Evolutionary conservation across 1,140 invertebrate genomes (phyloP), one percentile per base, ranked within the genome.

Genomic region (Cepaea nemoralis): DNA sequence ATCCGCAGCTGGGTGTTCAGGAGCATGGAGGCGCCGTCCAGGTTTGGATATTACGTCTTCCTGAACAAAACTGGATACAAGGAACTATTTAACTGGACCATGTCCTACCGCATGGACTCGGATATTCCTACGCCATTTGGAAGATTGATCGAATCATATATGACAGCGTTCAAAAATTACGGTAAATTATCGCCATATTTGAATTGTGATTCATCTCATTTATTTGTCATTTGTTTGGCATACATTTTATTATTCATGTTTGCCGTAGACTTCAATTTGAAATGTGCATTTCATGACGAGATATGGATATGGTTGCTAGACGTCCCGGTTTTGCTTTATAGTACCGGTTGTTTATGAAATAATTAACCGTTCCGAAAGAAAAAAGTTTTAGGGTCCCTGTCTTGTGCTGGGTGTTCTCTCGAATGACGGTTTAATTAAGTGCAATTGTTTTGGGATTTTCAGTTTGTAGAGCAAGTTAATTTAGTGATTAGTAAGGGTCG

Each of bases 1-100:
- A n/a, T 45, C 22, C 3, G n/a, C 63, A 78, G 69, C 31, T 80
- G 78, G 78, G 33, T 80, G 3, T 35, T 80, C 31, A 71, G 70
- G 33, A 71, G 67, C 0, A 69, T 71, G 42, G 78, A 80, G 37
- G 78, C 78, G 3, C 78, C 78, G 19, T 80, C 78, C 16, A 45
- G 78, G 37, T 80, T 80, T 39, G 55, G 67, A 42, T 80, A 69
- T 35, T 73, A 73, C 48, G 42, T 42, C 3, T 71, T 39, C 45
- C 35, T 80, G 24, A 73, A 80, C 33, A 48, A 69, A 45, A 33
- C 78, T 2, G 69, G 78, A 39, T 69, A 70, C 12, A 71, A 73
- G n/a, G 69, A 73, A 3, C 67, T 19, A 14, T 84, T 87, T 48
- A 87, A 87, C 78, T 84, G 83, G 80, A 85, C 86, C 3, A 39